Base-by-base conservation (phyloP, 1,140 invertebrate genomes). In the Caenorhabditis latens region DNA sequence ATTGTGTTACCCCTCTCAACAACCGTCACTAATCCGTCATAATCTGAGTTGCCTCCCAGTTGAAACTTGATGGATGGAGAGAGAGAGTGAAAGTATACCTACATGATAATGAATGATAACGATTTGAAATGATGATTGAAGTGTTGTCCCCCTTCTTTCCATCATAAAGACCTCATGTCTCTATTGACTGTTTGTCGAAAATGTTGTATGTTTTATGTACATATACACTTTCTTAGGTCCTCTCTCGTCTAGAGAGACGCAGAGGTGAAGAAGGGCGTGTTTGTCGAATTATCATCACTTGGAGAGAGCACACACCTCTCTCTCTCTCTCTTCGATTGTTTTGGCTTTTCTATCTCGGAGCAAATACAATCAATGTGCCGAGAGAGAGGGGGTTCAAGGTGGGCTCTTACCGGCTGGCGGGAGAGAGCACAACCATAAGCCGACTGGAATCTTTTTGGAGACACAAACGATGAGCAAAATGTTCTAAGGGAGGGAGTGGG, bases 311-410 rank as follows among this genome's bases (percentile, higher is more conserved):
- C 50, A 53, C 32, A 32, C 32, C 32, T 32, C 32, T 32, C 32
- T 32, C 32, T 32, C 32, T 32, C 9, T 13, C 50, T 53, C 50
- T 53, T 16, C 50, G 50, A 16, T 32, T 53, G 50, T 9, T 9
- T 53, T 13, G 16, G 50, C 19, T n/a, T 58, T n/a, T 58, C 55
- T 58, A 40, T 71, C 65, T 32, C 42, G 63, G 63, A 75, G 67
- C 67, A 75, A 75, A 75, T 67, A 67, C 67, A 75, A 75, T 75
- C 67, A 75, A 75, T 75, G 67, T 79, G 43, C 14, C 40, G 71
- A 50, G n/a, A n/a, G n/a, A n/a, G n/a, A n/a, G 19, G 63, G 21
- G 24, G 24, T 67, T 67, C 24, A 40, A 67, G 63, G 32, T 32
- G 63, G 58, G 14, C 58, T n/a, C n/a, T 61, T 19, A 16, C 57